Percentiles rank a stretch among this genome's conserved stretches.
Conservation (phyloP, 2,113 vertebrate genomes). For the Entelurus aequoreus region DNA sequence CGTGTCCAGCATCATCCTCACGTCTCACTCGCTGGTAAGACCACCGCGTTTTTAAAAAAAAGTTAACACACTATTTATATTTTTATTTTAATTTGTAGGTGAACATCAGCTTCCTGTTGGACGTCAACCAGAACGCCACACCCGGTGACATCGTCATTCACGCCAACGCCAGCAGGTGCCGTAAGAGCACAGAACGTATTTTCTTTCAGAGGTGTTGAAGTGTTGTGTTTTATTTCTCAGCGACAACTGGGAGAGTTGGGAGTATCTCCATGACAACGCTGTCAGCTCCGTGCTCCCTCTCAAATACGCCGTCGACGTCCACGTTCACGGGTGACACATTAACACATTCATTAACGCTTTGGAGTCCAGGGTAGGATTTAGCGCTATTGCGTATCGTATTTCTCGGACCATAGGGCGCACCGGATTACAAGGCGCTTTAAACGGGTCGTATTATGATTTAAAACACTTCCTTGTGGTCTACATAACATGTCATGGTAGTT, state of each 20-base stretch:
- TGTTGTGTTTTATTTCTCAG: conserved; percentile 53
- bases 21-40: conserved; percentile 78
- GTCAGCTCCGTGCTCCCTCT: conserved; percentile 74
- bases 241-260: conserved; percentile 75
- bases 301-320: conserved; percentile 79
- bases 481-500: too few relatives aligned
- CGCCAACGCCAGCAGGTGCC: conserved; percentile 81
- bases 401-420: too few relatives aligned
- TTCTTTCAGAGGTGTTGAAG: too few relatives aligned
- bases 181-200: too few relatives aligned
- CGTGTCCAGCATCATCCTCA: conserved; percentile 78
- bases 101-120: conserved; percentile 85
- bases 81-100: conserved; percentile 64
- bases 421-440: too few relatives aligned
- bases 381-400: too few relatives aligned
- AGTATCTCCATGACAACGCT: conserved; percentile 70
- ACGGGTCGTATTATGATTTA: too few relatives aligned
- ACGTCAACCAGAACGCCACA: conserved; percentile 81
- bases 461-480: too few relatives aligned
- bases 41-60: too few relatives aligned
- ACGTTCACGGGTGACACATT: conserved; percentile 80
- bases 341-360: too few relatives aligned
- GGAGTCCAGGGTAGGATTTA: too few relatives aligned
- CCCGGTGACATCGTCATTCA: conserved; percentile 78
- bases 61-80: too few relatives aligned